Percentiles rank a stretch among this genome's conserved stretches.
phyloP scores from a whole-genome alignment of 1,140 invertebrate species.

The Trachymyrmex septentrionalis region DNA sequence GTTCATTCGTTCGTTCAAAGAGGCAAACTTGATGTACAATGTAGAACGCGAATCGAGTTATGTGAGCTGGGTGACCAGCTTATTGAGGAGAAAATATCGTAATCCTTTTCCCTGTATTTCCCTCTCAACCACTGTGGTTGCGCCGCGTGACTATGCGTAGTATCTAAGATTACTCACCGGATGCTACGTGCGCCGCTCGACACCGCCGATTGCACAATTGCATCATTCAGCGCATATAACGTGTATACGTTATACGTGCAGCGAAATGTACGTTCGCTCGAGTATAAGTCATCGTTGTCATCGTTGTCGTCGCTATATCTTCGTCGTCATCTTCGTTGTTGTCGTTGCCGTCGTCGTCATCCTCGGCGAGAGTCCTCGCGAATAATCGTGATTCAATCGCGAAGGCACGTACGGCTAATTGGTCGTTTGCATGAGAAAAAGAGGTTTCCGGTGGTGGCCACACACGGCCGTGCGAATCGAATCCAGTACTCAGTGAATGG shows the following conservation, averaged over 20 bases:
- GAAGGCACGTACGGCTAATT: constrained; percentile 79
- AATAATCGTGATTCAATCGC: constrained; percentile 79
- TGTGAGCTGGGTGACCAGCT: not conserved
- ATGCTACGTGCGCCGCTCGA: constrained; percentile 70
- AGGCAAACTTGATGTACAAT: not conserved
- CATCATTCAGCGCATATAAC: constrained; percentile 47
- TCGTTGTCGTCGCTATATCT: not conserved
- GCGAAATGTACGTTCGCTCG: constrained; percentile 24
- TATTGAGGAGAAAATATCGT: constrained; percentile 52
- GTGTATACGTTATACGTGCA: constrained; percentile 22
- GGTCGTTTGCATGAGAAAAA: constrained; percentile 78
- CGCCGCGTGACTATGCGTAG: constrained; percentile 60
- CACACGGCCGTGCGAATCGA: constrained; percentile 66
- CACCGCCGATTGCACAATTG: constrained; percentile 73
- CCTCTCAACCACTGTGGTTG: not conserved
- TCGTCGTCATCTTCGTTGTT: constrained; percentile 3
- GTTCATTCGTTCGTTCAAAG: constrained; percentile 13
- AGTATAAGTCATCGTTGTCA: constrained; percentile 22
- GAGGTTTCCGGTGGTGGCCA: constrained; percentile 72
- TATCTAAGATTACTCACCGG: constrained; percentile 77
- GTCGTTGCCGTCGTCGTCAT: constrained; percentile 29
- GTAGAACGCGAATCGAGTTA: constrained; percentile 10
- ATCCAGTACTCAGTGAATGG: constrained; percentile 66
- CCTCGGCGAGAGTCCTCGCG: constrained; percentile 14
- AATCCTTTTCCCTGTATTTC: constrained; percentile 52